phyloP scores from a whole-genome alignment of 2,888 invertebrate genomes.

The Emmelina monodactyla region DNA sequence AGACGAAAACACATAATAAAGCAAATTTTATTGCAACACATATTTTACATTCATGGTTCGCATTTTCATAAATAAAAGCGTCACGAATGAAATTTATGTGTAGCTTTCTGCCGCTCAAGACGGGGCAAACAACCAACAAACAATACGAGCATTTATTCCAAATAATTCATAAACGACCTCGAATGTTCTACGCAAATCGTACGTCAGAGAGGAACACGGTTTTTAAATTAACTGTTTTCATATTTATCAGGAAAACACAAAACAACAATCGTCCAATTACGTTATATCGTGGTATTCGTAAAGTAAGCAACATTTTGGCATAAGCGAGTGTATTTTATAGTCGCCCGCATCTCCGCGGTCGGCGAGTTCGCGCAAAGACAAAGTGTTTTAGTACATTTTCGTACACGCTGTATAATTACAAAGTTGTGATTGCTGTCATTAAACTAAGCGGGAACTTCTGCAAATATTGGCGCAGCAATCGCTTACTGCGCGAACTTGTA shows the following conservation, averaged over 20 bases:
- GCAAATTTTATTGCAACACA: background rate
- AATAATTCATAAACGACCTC: conserved; percentile 1
- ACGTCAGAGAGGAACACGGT: no score
- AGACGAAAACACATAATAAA: background rate
- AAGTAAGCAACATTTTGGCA: no score
- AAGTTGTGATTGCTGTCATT: background rate
- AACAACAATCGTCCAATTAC: no score
- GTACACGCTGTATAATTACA: background rate
- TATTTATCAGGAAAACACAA: no score
- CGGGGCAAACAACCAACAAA: conserved; percentile 1
- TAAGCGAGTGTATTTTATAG: no score
- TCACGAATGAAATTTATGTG: conserved; percentile 4
- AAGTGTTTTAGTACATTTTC: background rate
- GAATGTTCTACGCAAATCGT: no score
- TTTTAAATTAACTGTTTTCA: no score
- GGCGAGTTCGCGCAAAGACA: no score
- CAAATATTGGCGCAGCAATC: conserved; percentile 1
- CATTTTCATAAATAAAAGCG: conserved; percentile 1
- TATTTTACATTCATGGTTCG: conserved; percentile 1
- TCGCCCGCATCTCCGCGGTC: no score
- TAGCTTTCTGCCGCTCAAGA: conserved; percentile 3
- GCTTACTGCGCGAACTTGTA: background rate
- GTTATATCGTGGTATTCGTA: no score
- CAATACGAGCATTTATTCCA: conserved; percentile 4
- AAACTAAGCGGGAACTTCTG: background rate